Evolutionary conservation across 1,140 invertebrate species (phyloP).

Genomic region (Drosophila santomea): DNA sequence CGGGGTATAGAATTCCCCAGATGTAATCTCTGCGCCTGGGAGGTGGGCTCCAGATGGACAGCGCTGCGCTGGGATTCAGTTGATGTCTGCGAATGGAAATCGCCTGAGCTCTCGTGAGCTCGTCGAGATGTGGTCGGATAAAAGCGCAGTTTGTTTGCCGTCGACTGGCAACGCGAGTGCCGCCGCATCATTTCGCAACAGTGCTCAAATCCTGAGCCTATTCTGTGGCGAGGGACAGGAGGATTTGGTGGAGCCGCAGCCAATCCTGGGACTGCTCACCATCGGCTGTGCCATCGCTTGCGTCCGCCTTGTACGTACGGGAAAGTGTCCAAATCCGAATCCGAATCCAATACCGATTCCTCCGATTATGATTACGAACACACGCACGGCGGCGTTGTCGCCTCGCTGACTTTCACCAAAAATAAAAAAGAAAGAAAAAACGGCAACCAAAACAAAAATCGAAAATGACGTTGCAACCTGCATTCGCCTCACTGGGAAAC

Average conservation of each 20-base stretch:
- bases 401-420: constrained; percentile 71
- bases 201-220: constrained; percentile 53
- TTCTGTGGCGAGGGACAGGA: constrained; percentile 45
- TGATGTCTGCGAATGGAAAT: constrained; percentile 51
- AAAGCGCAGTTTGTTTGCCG: constrained; percentile 43
- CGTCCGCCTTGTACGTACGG: constrained; percentile 58
- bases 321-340: constrained; percentile 57
- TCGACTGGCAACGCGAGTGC: constrained; percentile 52
- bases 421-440: constrained; percentile 46
- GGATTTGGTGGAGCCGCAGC: constrained; percentile 52
- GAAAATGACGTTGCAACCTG: constrained; percentile 73
- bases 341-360: constrained; percentile 60
- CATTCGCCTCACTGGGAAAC: constrained; percentile 56
- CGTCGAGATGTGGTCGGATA: constrained; percentile 54
- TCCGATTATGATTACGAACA: constrained; percentile 58
- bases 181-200: constrained; percentile 37
- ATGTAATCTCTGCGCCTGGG: constrained; percentile 31
- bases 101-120: constrained; percentile 18
- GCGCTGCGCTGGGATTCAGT: constrained; percentile 42
- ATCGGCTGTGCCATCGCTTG: constrained; percentile 38
- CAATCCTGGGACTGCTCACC: constrained; percentile 60
- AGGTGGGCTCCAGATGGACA: constrained; percentile 36
- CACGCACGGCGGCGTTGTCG: constrained; percentile 45
- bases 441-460: constrained; percentile 40
- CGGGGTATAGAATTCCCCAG: constrained; percentile 59